Evolutionary conservation across 2,797 vertebrate species (phyloP), one percentile per base, ranked within the genome.

Genomic region (Phalanger gymnotis): DNA sequence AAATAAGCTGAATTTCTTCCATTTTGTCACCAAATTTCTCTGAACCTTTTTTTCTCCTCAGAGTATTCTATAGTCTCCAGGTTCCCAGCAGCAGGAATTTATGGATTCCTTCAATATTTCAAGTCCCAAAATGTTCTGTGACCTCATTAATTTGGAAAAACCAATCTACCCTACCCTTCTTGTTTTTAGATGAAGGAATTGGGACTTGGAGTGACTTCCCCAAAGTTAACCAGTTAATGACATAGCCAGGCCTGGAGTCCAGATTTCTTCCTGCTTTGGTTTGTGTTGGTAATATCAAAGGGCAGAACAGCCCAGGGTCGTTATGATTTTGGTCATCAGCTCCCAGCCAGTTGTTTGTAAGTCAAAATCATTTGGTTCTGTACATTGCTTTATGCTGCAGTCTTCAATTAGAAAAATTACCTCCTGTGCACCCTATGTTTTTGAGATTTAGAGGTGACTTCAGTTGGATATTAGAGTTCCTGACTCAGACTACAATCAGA

Each of bases 371-470:
- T 54, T 90, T 52, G 51, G 53, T 90, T 90, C 53, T 90, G 52
- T 53, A 31, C 14, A 90, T 90, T n/a, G 52, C 51, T 90, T 40
- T 52, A 53, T 52, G 90, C 51, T 34, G 12, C 28, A 90, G 90
- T 90, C 53, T 54, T 54, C 53, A 54, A 54, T 90, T 54, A 90
- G 90, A 90, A 53, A 90, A 90, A 90, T 90, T 54, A 81, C 52
- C 90, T 53, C 51, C 90, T 54, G 90, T 53, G 28, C 13, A 90
- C 90, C 51, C 90, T 90, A 34, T 90, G 51, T 90, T 52, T 52
- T 53, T 53, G 90, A 54, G 90, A 53, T 53, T 90, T 90, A 34
- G 52, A 90, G 90, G 90, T 90, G 52, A 90, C 90, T 90, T 90
- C 90, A 90, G 90, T 30, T 53, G 90, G 52, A 53, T 90, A 53